Evolutionary conservation across 2,888 invertebrate genomes (phyloP), one percentile per base, ranked within the genome.

Genomic region (Acleris literana): DNA sequence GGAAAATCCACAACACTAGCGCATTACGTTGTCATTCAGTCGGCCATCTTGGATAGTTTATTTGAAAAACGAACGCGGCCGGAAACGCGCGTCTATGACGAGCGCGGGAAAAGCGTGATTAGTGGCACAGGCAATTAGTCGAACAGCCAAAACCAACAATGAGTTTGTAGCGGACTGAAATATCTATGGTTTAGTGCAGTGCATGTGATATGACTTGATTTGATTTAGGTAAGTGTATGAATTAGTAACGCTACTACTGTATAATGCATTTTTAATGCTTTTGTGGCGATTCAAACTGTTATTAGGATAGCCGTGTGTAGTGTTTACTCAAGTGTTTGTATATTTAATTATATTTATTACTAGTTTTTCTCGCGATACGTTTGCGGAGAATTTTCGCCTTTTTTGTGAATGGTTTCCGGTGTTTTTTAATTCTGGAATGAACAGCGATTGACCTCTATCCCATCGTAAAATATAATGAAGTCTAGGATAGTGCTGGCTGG

Each of bases 11-110:
- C 76, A 70, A 59, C 86, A 84, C 88, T 87, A 83, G 67, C 64
- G 68, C 75, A 80, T 81, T 79, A 81, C 79, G 70, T 74, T 79
- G 82, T 80, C 81, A 81, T 77, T 80, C 79, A 73, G 77, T 72
- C 82, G 70, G 88, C 90, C 90, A 90, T 90, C 77, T 88, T 89
- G 87, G 81, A 85, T 84, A 80, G 81, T 82, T 86, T 90, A 90
- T 90, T 90, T 88, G 87, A 88, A 90, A 90, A 87, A 83, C 84
- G 86, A 84, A 86, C 80, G 77, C 83, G 77, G 81, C 74, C 83
- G 84, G 84, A 84, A 84, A 76, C 87, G 83, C 82, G 85, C 87
- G 88, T 76, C 76, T 6, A 72, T 75, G 64, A 79, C 73, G 76
- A 70, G 78, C 82, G 87, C 78, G 82, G 80, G 80, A 82, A 81